Conservation (phyloP, 1,140 invertebrate species). For the Lepidurus couesii region DNA sequence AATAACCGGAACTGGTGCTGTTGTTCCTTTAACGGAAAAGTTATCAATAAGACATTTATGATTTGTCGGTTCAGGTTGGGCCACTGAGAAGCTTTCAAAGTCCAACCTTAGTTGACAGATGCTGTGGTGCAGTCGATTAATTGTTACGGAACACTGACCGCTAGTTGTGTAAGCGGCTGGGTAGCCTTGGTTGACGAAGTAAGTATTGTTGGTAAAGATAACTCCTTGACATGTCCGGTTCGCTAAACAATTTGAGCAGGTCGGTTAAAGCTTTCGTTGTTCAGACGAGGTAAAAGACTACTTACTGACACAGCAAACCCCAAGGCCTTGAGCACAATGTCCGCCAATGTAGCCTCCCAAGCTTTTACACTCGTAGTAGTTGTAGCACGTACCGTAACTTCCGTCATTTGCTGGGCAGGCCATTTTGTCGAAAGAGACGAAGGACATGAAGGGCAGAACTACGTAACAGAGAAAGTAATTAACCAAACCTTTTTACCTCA, state of each 20-base stretch:
- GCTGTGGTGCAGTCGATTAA: slow-evolving; percentile 65
- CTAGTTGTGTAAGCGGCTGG: slow-evolving; percentile 65
- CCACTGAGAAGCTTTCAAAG: slow-evolving; percentile 40
- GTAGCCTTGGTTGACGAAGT: slow-evolving; percentile 75
- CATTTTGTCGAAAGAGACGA: slow-evolving; percentile 64
- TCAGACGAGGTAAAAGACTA: slow-evolving; percentile 33
- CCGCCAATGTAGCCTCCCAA: slow-evolving; percentile 65
- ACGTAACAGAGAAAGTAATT: background rate
- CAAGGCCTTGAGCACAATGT: slow-evolving; percentile 67
- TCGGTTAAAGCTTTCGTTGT: background rate
- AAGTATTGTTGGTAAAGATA: slow-evolving; percentile 70
- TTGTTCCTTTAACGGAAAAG: slow-evolving; percentile 39
- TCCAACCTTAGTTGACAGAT: slow-evolving; percentile 63
- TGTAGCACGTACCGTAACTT: slow-evolving; percentile 69
- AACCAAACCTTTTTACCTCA: background rate
- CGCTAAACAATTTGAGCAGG: slow-evolving; percentile 49
- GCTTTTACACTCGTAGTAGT: slow-evolving; percentile 55
- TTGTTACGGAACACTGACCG: slow-evolving; percentile 71
- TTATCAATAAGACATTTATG: slow-evolving; percentile 40
- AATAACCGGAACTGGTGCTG: slow-evolving; percentile 39
- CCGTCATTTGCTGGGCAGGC: slow-evolving; percentile 61
- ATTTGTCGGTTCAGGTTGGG: slow-evolving; percentile 40
- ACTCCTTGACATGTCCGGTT: slow-evolving; percentile 66
- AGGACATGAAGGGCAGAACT: slow-evolving; percentile 68
- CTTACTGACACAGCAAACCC: slow-evolving; percentile 68